Evolutionary conservation across 2,113 vertebrate species (phyloP), one percentile per base, ranked within the genome.

Genomic region (Butorides virescens): DNA sequence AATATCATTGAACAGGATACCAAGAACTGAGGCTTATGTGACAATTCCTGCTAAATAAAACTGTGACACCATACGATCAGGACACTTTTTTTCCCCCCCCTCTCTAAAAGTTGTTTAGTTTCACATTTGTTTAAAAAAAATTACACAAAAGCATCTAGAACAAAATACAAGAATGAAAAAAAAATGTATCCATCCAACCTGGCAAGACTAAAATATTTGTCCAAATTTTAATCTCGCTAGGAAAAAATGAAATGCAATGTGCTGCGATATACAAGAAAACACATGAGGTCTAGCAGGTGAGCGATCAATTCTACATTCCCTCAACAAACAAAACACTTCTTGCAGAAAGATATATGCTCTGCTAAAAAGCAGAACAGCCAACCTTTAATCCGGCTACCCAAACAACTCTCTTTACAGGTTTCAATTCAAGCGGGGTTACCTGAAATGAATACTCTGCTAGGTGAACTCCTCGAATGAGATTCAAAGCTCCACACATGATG

Each of bases 401-500:
- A n/a, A 18, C 58, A 6, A 53, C 11, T 70, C 56, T 9, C 6
- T 4, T 7, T 11, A 13, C 36, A 62, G 16, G 55, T 36, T 6
- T 50, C 21, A 12, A 32, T 11, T 36, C 46, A 16, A 3, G 1
- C 66, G 37, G 73, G 7, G 14, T 91, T 98, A 99, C 99, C 99
- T 99, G 99, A 75, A 99, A 98, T 13, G 99, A 99, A 96, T 99
- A 96, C 67, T 99, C 99, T 12, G 98, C 98, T 3, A 99, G 98
- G 95, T 99, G 99, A 82, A 99, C 98, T 9, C 99, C 99, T 22
- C 99, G 98, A 86, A 99, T 99, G 75, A 99, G 98, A 87, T 99
- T 99, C 95, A 99, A 96, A 44, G 99, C 99, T 7, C 99, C 99
- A 77, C 99, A 99, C 99, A 99, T 98, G 97, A 99, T 99, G 98